These are phyloP conservation scores for Xanthorhoe designata DNA, from an alignment of 2,888 invertebrate species.

Conservation along the genomic window DNA sequence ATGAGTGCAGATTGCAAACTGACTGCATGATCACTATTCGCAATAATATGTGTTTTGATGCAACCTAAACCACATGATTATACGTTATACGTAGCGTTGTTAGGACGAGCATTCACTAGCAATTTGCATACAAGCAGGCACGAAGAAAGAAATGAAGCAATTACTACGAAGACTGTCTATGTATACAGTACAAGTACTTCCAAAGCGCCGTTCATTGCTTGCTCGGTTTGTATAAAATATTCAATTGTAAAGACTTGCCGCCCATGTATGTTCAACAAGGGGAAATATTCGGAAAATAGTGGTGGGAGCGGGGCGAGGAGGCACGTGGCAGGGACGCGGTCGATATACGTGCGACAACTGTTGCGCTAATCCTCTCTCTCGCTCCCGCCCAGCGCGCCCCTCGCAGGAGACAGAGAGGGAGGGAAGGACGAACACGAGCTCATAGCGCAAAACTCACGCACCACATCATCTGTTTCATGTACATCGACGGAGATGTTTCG, in stretches of 20 bases:
- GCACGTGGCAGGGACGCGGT: slow-evolving; percentile 74
- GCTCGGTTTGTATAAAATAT: slow-evolving; percentile 27
- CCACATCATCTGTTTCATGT: slow-evolving; percentile 57
- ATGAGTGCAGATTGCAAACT: too few relatives aligned
- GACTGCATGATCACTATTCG: neutral
- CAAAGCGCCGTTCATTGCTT: slow-evolving; percentile 42
- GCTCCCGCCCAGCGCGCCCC: slow-evolving; percentile 43
- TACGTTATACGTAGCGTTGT: slow-evolving; percentile 12
- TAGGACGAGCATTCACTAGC: slow-evolving; percentile 32
- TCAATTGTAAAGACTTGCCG: slow-evolving; percentile 18
- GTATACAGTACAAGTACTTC: slow-evolving; percentile 29
- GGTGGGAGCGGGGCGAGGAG: slow-evolving; percentile 54
- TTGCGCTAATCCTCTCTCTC: slow-evolving; percentile 69
- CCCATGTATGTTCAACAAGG: slow-evolving; percentile 48
- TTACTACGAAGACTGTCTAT: slow-evolving; percentile 52
- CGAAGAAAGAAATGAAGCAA: slow-evolving; percentile 66
- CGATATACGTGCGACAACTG: slow-evolving; percentile 82
- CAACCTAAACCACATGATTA: slow-evolving; percentile 6
- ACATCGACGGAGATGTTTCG: slow-evolving; percentile 22
- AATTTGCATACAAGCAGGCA: slow-evolving; percentile 57
- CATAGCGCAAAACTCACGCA: slow-evolving; percentile 79
- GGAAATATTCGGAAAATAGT: slow-evolving; percentile 51
- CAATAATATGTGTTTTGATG: neutral
- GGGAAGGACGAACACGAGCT: slow-evolving; percentile 64
- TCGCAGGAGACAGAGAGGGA: slow-evolving; percentile 50